Conservation (phyloP, 2,113 vertebrate species). For the Heterotis niloticus region DNA sequence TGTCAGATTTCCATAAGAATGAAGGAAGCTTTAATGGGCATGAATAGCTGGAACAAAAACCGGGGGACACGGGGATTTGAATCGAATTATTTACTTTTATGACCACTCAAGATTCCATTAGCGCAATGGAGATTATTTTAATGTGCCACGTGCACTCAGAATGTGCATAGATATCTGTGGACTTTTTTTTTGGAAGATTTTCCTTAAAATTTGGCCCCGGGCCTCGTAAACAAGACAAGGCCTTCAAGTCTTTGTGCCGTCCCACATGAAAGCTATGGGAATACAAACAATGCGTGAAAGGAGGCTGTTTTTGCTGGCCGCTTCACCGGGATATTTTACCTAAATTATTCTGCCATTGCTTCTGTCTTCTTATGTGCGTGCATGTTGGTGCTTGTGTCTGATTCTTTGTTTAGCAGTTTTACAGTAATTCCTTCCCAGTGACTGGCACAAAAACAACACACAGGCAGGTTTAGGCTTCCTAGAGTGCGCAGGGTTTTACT, state of each 20-base stretch:
- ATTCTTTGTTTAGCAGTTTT: conserved; percentile 48
- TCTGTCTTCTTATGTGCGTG: not conserved
- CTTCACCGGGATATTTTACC: conserved; percentile 14
- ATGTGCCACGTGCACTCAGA: not conserved
- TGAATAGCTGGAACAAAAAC: conserved; percentile 21
- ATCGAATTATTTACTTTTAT: conserved; percentile 30
- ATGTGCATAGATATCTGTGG: conserved; percentile 24
- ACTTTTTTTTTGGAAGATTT: conserved; percentile 11
- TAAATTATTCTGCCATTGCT: conserved; percentile 4
- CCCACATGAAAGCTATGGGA: conserved; percentile 17
- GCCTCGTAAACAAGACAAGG: not conserved
- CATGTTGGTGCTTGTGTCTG: not conserved
- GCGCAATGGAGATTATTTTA: conserved; percentile 21
- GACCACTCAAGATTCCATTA: conserved; percentile 27
- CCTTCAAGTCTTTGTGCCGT: conserved; percentile 8
- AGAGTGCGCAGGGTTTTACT: too few species aligned
- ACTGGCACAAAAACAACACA: conserved; percentile 56
- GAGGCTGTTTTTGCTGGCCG: conserved; percentile 12
- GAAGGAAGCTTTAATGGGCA: conserved; percentile 21
- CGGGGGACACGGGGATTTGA: conserved; percentile 7
- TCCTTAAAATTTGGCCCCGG: conserved; percentile 19
- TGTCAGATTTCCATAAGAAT: conserved; percentile 30
- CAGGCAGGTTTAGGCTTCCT: conserved; percentile 56
- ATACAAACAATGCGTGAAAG: conserved; percentile 18
- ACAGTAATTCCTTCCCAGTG: conserved; percentile 59